Evolutionary conservation across 2,797 vertebrate species (phyloP), one percentile per base, ranked within the genome.

Genomic region (Pseudochirops cupreus): DNA sequence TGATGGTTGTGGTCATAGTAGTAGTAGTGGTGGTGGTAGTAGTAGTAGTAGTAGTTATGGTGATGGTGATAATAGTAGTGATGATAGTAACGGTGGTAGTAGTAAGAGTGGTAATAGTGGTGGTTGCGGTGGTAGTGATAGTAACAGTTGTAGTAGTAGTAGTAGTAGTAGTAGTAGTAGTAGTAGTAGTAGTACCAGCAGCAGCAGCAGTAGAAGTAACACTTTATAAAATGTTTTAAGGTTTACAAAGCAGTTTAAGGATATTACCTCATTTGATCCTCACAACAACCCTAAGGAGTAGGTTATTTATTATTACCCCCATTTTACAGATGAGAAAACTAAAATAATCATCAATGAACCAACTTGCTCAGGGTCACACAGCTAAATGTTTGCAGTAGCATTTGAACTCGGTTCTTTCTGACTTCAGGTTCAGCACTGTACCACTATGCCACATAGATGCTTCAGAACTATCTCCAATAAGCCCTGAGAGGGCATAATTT

Each of bases 1-100:
- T 31, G 11, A 7, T 59, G 2, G 58, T 28, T 0, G 28, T 31
- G 0, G 58, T 33, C 5, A 13, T n/a, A 5, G 10, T 59, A 11
- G 0, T 59, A 4, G 2, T 62, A 1, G 16, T 74, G 3, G n/a
- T 21, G 1, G 3, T 39, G 2, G 67, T 39, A 0, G 1, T n/a
- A 1, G 16, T 74, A 9, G n/a, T 21, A 2, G 3, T 39, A 7
- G 67, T 39, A 39, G 3, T 18, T 18, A 33, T 33, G 14, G 29
- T 62, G 5, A 4, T n/a, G 5, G 33, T 74, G 4, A 46, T 46
- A 46, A 46, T 46, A 46, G 46, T 46, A 46, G 46, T 46, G 46
- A 46, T 46, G 46, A 46, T 46, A 46, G 46, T 46, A 46, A 46
- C 2, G 46, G 46, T 46, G 46, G 46, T 46, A 46, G 46, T 46